Evolutionary conservation across 2,888 invertebrate species (phyloP).

Genomic region (Eustalomyia histrio): DNA sequence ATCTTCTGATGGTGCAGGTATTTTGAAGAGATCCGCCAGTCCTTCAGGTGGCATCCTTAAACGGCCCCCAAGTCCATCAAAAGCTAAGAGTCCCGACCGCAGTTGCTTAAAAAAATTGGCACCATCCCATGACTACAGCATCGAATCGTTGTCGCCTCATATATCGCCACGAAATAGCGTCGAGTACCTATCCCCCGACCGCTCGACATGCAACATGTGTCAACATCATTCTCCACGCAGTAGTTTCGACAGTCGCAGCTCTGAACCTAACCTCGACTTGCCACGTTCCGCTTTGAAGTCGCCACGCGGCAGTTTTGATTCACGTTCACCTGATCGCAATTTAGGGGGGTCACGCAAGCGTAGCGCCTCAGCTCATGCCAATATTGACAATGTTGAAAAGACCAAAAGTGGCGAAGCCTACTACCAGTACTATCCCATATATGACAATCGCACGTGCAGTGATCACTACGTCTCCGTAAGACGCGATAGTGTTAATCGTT

Average conservation of each 20-base stretch:
- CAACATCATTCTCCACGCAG: constrained; percentile 77
- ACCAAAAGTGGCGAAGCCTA: constrained; percentile 71
- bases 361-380: constrained; percentile 79
- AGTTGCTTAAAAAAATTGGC: constrained; percentile 77
- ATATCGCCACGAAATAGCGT: constrained; percentile 77
- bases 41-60: constrained; percentile 76
- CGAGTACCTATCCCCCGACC: constrained; percentile 78
- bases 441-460: constrained; percentile 78
- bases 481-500: constrained; percentile 67
- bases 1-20: constrained; percentile 77
- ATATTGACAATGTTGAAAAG: constrained; percentile 73
- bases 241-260: constrained; percentile 78
- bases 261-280: constrained; percentile 76
- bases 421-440: constrained; percentile 78
- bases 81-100: constrained; percentile 78
- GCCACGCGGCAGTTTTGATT: constrained; percentile 75
- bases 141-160: constrained; percentile 77
- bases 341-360: constrained; percentile 72
- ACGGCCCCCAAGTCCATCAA: constrained; percentile 76
- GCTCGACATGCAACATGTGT: constrained; percentile 71
- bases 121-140: constrained; percentile 76
- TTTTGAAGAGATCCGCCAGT: constrained; percentile 76
- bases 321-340: constrained; percentile 72
- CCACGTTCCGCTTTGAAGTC: constrained; percentile 71
- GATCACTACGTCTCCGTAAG: constrained; percentile 77